Base-by-base conservation (phyloP, 2,888 invertebrate species). In the Disparrhopalites patrizii region DNA sequence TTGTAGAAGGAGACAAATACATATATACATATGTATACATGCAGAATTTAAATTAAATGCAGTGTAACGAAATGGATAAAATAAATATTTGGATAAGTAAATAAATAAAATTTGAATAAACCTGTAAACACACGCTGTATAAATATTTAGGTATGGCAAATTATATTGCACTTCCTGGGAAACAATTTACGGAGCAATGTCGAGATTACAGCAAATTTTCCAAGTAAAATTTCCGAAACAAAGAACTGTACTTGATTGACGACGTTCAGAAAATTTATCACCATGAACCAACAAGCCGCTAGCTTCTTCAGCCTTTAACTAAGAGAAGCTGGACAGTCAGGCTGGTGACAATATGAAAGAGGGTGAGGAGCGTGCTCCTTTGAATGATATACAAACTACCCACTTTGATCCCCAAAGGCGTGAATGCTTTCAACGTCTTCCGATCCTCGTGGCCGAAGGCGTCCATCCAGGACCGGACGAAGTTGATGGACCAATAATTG, bases 371-470 rank as follows among this genome's bases (percentile, higher is more conserved):
- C 1, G 57, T 57, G 13, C 43, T 5, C n/a, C 57, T 10, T 28
- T 57, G 43, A 25, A 57, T 23, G 10, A 43, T 27, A 28, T 57
- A 57, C 38, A 40, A 27, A 40, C 57, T 40, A 13, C 57, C 57
- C 1, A 57, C 40, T 4, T 18, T 25, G 1, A 57, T 40, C 5
- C 40, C 57, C 38, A 57, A 8, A 25, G 57, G 57, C 15, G 3
- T 23, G n/a, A 25, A 57, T 27, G 27, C 20, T 25, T 10, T 40
- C 15, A 57, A n/a, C 15, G 18, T 40, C 25, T 40, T 57, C n/a
- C 57, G 1, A 4, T 27, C 40, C 27, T 1, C 18, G 1, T 7
- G 23, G 28, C 43, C 43, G 27, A 57, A 23, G 2, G 43, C 57
- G 3, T 13, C 40, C 27, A 18, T 40, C 57, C 57, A 57, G 8